Evolutionary conservation across 2,888 invertebrate species (phyloP).

Genomic region (Ephialtes manifestator): DNA sequence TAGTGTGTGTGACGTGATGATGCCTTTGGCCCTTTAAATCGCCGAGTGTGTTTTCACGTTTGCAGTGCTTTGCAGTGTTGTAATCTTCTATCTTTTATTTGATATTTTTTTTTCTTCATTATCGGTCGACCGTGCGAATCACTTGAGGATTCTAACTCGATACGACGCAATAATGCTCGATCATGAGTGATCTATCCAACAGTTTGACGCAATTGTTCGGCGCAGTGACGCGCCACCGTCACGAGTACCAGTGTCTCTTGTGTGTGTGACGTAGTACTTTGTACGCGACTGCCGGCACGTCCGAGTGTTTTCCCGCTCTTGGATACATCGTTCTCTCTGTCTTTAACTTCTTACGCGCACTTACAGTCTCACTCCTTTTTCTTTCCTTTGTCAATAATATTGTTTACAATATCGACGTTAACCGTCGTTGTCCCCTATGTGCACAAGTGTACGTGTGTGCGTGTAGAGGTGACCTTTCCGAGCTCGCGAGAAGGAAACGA

Average conservation of each 20-base stretch:
- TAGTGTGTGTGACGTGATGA: constrained; percentile 26
- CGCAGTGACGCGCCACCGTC: constrained; percentile 66
- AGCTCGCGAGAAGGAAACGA: constrained; percentile 32
- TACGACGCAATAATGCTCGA: constrained; percentile 43
- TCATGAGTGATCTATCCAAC: constrained; percentile 44
- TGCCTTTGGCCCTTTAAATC: constrained; percentile 58
- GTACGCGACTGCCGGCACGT: constrained; percentile 33
- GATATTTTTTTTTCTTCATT: not conserved
- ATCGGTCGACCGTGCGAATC: not conserved
- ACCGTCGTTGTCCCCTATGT: not conserved
- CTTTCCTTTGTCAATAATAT: constrained; percentile 14
- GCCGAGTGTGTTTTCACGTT: constrained; percentile 13
- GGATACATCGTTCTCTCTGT: not conserved
- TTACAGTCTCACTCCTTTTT: not conserved
- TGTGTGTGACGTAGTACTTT: constrained; percentile 55
- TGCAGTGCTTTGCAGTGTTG: not conserved
- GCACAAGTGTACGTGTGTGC: constrained; percentile 26
- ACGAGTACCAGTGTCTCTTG: constrained; percentile 48
- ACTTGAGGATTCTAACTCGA: constrained; percentile 3
- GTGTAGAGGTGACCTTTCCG: constrained; percentile 71
- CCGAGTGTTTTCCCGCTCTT: constrained; percentile 45
- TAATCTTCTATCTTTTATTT: not conserved
- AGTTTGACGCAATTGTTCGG: constrained; percentile 66
- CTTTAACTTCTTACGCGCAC: not conserved
- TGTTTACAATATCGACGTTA: constrained; percentile 30